Conservation (phyloP, 2,888 invertebrate species). For the Lamproptera curius region DNA sequence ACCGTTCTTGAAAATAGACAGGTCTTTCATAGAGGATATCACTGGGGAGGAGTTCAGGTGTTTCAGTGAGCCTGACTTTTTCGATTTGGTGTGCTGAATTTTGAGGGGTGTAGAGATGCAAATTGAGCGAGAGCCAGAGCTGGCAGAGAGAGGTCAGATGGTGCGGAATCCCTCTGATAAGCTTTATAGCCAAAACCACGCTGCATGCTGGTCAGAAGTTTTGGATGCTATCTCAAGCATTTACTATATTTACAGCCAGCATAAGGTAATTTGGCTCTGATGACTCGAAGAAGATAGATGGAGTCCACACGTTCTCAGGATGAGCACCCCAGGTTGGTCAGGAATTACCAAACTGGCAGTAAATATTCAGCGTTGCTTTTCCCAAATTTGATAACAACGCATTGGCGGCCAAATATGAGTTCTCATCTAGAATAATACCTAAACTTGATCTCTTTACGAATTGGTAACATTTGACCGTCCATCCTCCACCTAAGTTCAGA, state of each 20-base stretch:
- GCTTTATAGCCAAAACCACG: too few species aligned
- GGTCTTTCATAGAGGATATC: not conserved
- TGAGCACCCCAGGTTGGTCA: too few species aligned
- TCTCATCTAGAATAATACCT: too few species aligned
- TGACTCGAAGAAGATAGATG: not conserved
- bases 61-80: not conserved
- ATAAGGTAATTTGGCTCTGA: not conserved
- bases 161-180: slow-evolving; percentile 22
- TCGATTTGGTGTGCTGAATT: slow-evolving; percentile 5
- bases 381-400: too few species aligned
- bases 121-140: slow-evolving; percentile 20
- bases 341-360: slow-evolving; percentile 23
- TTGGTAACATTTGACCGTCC: not conserved
- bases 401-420: slow-evolving; percentile 17
- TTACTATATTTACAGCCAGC: not conserved
- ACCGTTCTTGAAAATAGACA: not conserved
- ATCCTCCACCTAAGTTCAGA: not conserved
- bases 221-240: not conserved
- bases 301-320: slow-evolving; percentile 18
- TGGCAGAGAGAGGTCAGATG: too few species aligned
- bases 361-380: too few species aligned
- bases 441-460: not conserved
- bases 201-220: not conserved
- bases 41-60: not conserved
- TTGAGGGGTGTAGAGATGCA: too few species aligned